Evolutionary conservation across 2,113 vertebrate genomes (phyloP).

Genomic region (Hemibagrus wyckioides): DNA sequence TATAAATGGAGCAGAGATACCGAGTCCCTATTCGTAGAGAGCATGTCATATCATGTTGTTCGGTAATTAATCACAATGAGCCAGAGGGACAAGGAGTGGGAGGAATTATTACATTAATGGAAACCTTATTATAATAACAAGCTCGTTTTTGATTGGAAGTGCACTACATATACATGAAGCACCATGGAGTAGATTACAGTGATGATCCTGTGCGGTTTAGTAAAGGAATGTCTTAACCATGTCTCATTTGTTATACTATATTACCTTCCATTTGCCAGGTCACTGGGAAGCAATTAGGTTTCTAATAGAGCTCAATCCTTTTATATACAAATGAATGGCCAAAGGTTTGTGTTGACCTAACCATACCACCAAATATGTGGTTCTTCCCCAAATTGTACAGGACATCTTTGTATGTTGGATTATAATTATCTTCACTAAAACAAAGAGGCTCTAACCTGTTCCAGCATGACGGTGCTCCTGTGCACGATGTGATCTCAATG

Average conservation of each 20-base stretch:
- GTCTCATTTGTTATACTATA: neutral
- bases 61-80: constrained; percentile 27
- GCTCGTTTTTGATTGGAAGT: neutral
- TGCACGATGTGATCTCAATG: neutral
- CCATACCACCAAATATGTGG: neutral
- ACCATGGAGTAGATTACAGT: neutral
- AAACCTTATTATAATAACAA: constrained; percentile 21
- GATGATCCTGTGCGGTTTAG: neutral
- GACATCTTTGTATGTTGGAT: neutral
- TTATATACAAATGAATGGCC: neutral
- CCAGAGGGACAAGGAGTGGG: neutral
- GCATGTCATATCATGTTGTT: constrained; percentile 24
- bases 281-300: neutral
- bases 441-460: neutral
- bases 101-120: constrained; percentile 26
- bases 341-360: neutral
- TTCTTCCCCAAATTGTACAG: neutral
- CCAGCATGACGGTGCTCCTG: neutral
- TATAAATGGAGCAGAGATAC: constrained; percentile 9
- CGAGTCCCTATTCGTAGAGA: constrained; percentile 5
- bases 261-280: neutral
- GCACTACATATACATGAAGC: neutral
- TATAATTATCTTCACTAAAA: neutral
- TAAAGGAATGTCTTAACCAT: neutral
- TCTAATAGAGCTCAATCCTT: neutral